Evolutionary conservation across 2,888 invertebrate species (phyloP).

Genomic region (Drymonia ruficornis): DNA sequence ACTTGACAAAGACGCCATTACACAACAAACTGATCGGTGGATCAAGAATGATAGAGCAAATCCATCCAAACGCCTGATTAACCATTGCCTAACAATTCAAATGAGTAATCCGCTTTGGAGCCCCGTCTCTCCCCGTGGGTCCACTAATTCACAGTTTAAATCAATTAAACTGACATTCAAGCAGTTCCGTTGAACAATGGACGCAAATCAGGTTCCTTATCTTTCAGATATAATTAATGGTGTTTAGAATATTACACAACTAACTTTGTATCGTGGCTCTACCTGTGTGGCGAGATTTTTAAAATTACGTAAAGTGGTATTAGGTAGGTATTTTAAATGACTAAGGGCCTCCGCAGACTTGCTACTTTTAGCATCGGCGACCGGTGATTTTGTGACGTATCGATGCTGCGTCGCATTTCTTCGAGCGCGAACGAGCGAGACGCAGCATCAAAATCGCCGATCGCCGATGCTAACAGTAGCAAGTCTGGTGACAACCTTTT

Average conservation of each 20-base stretch:
- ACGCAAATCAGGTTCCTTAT: constrained; percentile 52
- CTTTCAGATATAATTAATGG: constrained; percentile 57
- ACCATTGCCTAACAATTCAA: constrained; percentile 1
- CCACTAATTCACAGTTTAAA: constrained; percentile 40
- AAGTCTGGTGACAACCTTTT: too few species aligned
- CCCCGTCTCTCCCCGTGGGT: constrained; percentile 20
- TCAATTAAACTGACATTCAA: constrained; percentile 54
- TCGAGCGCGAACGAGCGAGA: too few species aligned
- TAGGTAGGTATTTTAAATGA: too few species aligned
- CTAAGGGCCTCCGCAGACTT: too few species aligned
- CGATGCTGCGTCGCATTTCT: too few species aligned
- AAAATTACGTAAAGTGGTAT: too few species aligned
- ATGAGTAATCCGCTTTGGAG: constrained; percentile 10
- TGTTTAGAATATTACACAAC: constrained; percentile 47
- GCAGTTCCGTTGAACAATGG: constrained; percentile 50
- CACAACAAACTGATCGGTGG: not conserved
- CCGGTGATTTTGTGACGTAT: too few species aligned
- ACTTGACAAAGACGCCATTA: not conserved
- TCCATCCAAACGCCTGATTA: constrained; percentile 1
- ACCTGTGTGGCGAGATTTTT: not conserved
- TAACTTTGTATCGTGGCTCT: constrained; percentile 19
- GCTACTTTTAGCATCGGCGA: too few species aligned
- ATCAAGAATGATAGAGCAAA: not conserved
- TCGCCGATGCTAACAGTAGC: too few species aligned
- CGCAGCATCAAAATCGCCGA: too few species aligned